These are phyloP conservation scores for Microdon myrmicae DNA, from an alignment of 2,888 invertebrate genomes.

Conservation along the genomic window DNA sequence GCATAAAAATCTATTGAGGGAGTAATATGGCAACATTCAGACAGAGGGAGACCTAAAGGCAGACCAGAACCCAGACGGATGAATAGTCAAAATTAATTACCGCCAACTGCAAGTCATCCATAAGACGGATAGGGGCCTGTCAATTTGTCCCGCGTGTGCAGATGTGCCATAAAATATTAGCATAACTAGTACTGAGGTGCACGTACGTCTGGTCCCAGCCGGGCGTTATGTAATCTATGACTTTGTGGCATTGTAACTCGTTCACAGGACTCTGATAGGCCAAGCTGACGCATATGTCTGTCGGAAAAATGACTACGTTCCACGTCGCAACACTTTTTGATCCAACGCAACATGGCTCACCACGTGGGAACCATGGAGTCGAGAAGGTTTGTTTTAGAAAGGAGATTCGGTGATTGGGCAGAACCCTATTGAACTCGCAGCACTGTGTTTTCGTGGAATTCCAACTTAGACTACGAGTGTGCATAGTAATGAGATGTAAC, in stretches of 20 bases:
- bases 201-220: too few species aligned
- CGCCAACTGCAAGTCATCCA: slow-evolving; percentile 28
- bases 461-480: too few species aligned
- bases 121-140: slow-evolving; percentile 30
- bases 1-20: too few species aligned
- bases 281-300: slow-evolving; percentile 28
- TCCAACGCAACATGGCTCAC: slow-evolving; percentile 31
- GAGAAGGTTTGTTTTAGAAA: background rate
- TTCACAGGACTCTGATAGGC: slow-evolving; percentile 20
- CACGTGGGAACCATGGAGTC: slow-evolving; percentile 24
- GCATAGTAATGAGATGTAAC: too few species aligned
- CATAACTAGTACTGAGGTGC: too few species aligned
- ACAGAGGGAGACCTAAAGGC: too few species aligned
- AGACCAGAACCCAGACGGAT: slow-evolving; percentile 24
- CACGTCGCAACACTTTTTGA: slow-evolving; percentile 32
- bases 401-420: slow-evolving; percentile 10
- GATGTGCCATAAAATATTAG: slow-evolving; percentile 44
- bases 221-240: slow-evolving; percentile 38
- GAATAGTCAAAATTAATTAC: slow-evolving; percentile 45
- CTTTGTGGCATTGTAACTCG: slow-evolving; percentile 21
- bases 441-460: slow-evolving; percentile 9
- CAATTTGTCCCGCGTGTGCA: slow-evolving; percentile 31
- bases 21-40: too few species aligned
- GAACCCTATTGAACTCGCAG: slow-evolving; percentile 32
- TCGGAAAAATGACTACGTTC: slow-evolving; percentile 44